Evolutionary conservation across 2,888 invertebrate genomes (phyloP).

Genomic region (Lithophane leautieri): DNA sequence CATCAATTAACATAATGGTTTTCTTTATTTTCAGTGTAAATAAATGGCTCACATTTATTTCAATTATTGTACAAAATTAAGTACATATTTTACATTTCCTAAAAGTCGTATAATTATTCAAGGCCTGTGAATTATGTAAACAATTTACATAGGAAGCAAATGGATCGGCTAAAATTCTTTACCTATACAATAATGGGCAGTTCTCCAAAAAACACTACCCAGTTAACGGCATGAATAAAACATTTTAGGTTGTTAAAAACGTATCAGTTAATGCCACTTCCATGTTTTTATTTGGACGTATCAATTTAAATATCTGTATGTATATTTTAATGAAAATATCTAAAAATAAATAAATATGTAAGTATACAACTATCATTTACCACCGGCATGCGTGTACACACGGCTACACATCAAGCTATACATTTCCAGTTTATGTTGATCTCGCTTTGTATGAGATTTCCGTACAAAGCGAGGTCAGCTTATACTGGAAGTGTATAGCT

Average conservation of each 20-base stretch:
- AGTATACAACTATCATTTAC: background rate
- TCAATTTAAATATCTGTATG: background rate
- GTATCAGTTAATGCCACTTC: slow-evolving; percentile 15
- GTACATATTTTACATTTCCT: background rate
- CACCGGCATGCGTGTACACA: background rate
- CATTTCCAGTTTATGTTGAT: too few species aligned
- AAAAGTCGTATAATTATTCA: slow-evolving; percentile 3
- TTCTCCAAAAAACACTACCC: slow-evolving; percentile 37
- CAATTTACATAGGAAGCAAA: slow-evolving; percentile 33
- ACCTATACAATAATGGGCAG: slow-evolving; percentile 24
- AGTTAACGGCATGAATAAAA: slow-evolving; percentile 49
- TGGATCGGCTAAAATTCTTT: slow-evolving; percentile 3
- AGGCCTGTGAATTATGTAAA: slow-evolving; percentile 13
- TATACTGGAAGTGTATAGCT: too few species aligned
- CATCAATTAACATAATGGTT: background rate
- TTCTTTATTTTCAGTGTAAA: background rate
- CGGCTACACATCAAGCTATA: too few species aligned
- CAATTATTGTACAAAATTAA: slow-evolving; percentile 19
- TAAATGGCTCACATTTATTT: slow-evolving; percentile 8
- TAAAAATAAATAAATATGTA: background rate
- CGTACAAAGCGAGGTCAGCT: too few species aligned
- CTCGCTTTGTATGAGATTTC: too few species aligned
- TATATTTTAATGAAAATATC: background rate
- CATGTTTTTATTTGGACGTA: background rate
- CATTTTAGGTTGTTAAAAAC: slow-evolving; percentile 44